phyloP scores from a whole-genome alignment of 2,888 invertebrate species.

The Chydorus sphaericus region DNA sequence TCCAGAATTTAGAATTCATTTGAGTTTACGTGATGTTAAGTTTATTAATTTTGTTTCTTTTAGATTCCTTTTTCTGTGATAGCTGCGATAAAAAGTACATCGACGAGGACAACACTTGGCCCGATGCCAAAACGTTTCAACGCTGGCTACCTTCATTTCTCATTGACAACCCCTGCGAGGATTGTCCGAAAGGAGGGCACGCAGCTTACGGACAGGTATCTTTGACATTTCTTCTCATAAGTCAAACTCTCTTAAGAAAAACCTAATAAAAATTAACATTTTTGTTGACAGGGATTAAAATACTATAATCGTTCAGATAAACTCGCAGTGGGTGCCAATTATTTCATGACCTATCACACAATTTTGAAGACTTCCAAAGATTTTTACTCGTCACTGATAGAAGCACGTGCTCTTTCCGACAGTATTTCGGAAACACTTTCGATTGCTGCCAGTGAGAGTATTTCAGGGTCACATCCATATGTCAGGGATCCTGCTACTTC shows the following conservation, averaged over 20 bases:
- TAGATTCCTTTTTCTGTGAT: slow-evolving; percentile 14
- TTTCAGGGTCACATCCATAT: no score
- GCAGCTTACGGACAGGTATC: slow-evolving; percentile 58
- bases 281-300: slow-evolving; percentile 2
- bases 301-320: slow-evolving; percentile 39
- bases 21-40: no score
- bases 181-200: slow-evolving; percentile 70
- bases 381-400: slow-evolving; percentile 62
- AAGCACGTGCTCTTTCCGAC: slow-evolving; percentile 54
- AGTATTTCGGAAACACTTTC: slow-evolving; percentile 62
- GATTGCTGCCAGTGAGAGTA: slow-evolving; percentile 29
- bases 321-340: slow-evolving; percentile 48
- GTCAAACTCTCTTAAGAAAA: no score
- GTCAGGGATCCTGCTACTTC: no score
- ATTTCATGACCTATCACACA: slow-evolving; percentile 83
- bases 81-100: slow-evolving; percentile 27
- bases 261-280: no score
- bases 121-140: slow-evolving; percentile 45
- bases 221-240: no score
- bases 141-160: slow-evolving; percentile 66
- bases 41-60: neutral
- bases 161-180: slow-evolving; percentile 57
- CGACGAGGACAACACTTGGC: slow-evolving; percentile 38
- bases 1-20: neutral
- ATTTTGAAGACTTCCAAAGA: slow-evolving; percentile 64